A percentile compares a stretch with the other conserved stretches of the same genome.
Conservation (phyloP, 2,113 vertebrate species). For the Carettochelys insculpta region DNA sequence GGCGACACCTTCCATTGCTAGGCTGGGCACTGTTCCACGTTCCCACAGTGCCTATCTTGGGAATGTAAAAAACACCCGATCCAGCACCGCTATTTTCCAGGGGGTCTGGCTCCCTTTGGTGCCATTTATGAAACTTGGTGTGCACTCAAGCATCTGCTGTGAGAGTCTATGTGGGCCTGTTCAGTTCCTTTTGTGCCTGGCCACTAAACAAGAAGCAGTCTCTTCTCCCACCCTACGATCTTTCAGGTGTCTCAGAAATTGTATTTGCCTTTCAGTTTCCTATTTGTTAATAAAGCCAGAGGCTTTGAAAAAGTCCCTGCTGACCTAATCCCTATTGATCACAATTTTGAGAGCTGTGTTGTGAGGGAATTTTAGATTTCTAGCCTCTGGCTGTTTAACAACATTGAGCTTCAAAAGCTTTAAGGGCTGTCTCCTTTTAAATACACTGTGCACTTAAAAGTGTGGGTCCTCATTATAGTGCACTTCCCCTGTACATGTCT, state of each 20-base stretch:
- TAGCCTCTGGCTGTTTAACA: slow-evolving; percentile 52
- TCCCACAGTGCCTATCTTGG: too few species aligned
- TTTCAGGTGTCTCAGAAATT: not conserved
- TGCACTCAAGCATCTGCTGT: too few species aligned
- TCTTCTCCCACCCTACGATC: accelerated
- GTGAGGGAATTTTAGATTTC: slow-evolving; percentile 64
- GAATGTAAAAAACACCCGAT: too few species aligned
- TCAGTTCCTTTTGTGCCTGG: not conserved
- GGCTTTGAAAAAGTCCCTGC: slow-evolving; percentile 53
- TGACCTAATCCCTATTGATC: slow-evolving; percentile 63
- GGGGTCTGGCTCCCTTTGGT: too few species aligned
- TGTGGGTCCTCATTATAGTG: slow-evolving; percentile 35
- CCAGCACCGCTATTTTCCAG: too few species aligned
- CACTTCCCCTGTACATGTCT: slow-evolving; percentile 14
- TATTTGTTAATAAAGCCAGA: slow-evolving; percentile 57
- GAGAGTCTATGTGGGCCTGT: accelerated
- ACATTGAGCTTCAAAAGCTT: slow-evolving; percentile 57
- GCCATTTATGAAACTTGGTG: too few species aligned
- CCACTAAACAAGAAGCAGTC: accelerated
- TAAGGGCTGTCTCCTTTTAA: slow-evolving; percentile 51
- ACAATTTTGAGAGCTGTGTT: slow-evolving; percentile 16
- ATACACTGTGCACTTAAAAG: slow-evolving; percentile 46
- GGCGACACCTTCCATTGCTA: too few species aligned
- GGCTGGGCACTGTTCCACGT: too few species aligned
- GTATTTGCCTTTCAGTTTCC: slow-evolving; percentile 26